Base-by-base conservation (phyloP, 2,113 vertebrate genomes). In the Perca fluviatilis region DNA sequence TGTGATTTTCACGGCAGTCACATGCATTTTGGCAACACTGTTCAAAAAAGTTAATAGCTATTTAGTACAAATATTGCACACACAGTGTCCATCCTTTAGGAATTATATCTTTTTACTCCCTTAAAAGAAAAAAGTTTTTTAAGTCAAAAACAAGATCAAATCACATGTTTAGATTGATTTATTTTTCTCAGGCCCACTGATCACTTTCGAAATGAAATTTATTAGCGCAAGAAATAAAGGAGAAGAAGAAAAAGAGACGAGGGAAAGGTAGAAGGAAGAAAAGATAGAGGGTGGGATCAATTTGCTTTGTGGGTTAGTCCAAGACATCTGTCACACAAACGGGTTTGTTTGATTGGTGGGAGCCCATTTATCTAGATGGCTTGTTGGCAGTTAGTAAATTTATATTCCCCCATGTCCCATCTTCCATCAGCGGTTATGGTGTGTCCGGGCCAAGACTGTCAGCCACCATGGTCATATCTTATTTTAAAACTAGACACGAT, bases 241-340 rank as follows among this genome's bases (percentile, higher is more conserved):
- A 27, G 53, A 63, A 23, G 36, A 33, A 58, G 19, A 54, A 47
- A 47, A n/a, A n/a, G 30, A 30, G 11, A 49, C 15, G 33, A 18
- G 40, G 46, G 71, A 65, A 79, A 62, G 56, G 69, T 13, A 23
- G 40, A 43, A 40, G 53, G 72, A 61, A 15, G 77, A 82, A 61
- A 40, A 25, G 67, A 69, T 46, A 58, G 51, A 73, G 63, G 74
- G 51, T 81, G 82, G 69, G 82, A 81, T 86, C 73, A 85, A 70
- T 91, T 90, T 91, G 62, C 88, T 86, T 84, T 91, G 90, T 86
- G 88, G 88, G 85, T 89, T 87, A 82, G 88, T 90, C 83, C 72
- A 79, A 89, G 89, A 93, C 92, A 94, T 94, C 91, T 95, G 94
- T 95, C 95, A 93, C 87, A 93, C 90, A 87, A 91, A 90, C 81